Conservation (phyloP, 2,888 invertebrate species). For the Metellina segmentata region DNA sequence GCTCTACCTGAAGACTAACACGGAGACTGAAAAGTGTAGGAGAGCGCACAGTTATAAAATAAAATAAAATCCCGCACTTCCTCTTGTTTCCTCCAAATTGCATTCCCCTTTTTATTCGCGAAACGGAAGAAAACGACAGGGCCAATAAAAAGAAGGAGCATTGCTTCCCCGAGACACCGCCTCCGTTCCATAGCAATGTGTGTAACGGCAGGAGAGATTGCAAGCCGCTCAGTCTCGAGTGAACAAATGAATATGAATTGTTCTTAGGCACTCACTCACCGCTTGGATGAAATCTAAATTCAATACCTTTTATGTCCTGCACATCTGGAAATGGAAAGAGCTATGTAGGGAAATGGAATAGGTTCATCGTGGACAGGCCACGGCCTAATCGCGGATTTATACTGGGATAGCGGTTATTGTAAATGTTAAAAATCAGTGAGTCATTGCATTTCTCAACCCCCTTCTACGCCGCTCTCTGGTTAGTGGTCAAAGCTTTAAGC, state of each 20-base stretch:
- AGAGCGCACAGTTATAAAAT: neutral
- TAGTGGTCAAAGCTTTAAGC: too few species aligned
- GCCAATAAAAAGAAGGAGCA: neutral
- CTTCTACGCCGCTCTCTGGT: too few species aligned
- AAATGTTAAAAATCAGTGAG: too few species aligned
- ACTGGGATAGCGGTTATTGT: too few species aligned
- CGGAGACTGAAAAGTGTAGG: too few species aligned
- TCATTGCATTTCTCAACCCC: too few species aligned
- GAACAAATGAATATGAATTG: neutral
- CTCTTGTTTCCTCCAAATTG: conserved; percentile 13
- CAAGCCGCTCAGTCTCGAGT: neutral
- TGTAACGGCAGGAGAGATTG: neutral
- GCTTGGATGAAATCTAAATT: conserved; percentile 11
- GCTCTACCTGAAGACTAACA: too few species aligned
- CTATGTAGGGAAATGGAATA: too few species aligned
- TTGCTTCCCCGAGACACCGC: neutral
- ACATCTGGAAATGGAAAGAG: too few species aligned
- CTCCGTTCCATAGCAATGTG: neutral
- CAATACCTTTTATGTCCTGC: too few species aligned
- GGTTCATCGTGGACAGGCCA: too few species aligned
- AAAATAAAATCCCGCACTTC: conserved; percentile 8
- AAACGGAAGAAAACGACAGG: neutral
- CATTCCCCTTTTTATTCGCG: neutral
- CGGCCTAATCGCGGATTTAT: too few species aligned
- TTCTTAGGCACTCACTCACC: neutral